phyloP scores from a whole-genome alignment of 2,113 vertebrate species.

The Cebidichthys violaceus region DNA sequence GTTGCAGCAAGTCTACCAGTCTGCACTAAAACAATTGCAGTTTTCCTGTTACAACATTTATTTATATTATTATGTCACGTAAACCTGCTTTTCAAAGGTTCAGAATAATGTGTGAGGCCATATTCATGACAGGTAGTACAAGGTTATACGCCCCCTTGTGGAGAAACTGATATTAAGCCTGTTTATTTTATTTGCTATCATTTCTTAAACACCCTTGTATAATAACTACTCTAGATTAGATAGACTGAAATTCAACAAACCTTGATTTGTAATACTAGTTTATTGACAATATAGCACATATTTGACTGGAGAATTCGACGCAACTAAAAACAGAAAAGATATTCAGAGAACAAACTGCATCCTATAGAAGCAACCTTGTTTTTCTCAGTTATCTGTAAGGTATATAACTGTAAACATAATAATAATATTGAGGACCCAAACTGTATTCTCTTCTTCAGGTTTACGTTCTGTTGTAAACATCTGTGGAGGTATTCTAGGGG shows the following conservation, averaged over 20 bases:
- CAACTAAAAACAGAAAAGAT: not conserved
- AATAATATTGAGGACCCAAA: not conserved
- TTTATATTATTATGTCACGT: not conserved
- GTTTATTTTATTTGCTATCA: not conserved
- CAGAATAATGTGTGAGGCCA: not conserved
- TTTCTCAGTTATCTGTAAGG: not conserved
- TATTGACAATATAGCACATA: not conserved
- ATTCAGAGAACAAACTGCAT: constrained; percentile 7
- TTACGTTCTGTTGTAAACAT: constrained; percentile 74
- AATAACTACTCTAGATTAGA: not conserved
- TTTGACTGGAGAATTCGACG: not conserved
- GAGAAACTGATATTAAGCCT: constrained; percentile 45
- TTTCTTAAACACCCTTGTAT: constrained; percentile 3
- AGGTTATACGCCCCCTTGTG: constrained; percentile 80
- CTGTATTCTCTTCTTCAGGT: constrained; percentile 29
- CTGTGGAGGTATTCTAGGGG: constrained; percentile 82
- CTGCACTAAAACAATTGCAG: not conserved
- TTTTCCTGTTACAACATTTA: not conserved
- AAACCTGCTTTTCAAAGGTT: constrained; percentile 3
- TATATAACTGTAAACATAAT: not conserved
- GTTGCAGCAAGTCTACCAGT: not conserved
- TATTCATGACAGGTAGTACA: constrained; percentile 1
- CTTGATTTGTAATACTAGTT: not conserved
- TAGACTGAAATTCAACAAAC: constrained; percentile 1
- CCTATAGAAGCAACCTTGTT: not conserved